These are phyloP conservation scores for Sphaeramia orbicularis DNA, from an alignment of 2,797 vertebrate genomes.

Conservation along the genomic window DNA sequence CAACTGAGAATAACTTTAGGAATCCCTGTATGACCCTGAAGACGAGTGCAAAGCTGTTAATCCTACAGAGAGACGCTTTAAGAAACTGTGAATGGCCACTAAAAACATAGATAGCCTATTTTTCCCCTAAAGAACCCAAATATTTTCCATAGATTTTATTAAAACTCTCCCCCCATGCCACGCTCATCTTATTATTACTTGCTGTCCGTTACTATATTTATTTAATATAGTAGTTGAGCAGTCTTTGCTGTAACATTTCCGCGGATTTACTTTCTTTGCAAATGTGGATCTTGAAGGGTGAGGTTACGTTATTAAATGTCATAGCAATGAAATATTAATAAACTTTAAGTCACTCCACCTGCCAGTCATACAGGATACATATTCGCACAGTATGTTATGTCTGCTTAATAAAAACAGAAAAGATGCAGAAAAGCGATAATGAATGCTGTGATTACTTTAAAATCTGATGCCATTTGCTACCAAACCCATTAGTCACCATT, in stretches of 20 bases:
- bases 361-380: constrained; percentile 19
- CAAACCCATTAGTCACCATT: constrained; percentile 39
- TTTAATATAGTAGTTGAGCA: background rate
- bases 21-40: constrained; percentile 21
- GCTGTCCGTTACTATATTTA: no score
- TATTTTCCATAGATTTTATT: constrained; percentile 10
- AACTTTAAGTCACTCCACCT: constrained; percentile 17
- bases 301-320: constrained; percentile 21
- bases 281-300: constrained; percentile 5
- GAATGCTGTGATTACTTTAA: constrained; percentile 22
- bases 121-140: constrained; percentile 10
- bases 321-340: constrained; percentile 27
- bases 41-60: constrained; percentile 22
- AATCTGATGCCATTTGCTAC: constrained; percentile 28
- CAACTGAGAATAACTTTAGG: constrained; percentile 27
- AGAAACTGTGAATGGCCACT: constrained; percentile 25
- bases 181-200: background rate
- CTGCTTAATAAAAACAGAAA: constrained; percentile 21
- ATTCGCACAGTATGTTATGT: constrained; percentile 39
- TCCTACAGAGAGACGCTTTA: constrained; percentile 9
- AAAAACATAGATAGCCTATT: constrained; percentile 2
- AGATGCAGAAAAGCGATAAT: constrained; percentile 14
- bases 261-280: background rate
- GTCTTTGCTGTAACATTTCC: constrained; percentile 1
- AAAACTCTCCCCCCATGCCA: background rate